phyloP scores from a whole-genome alignment of 2,888 invertebrate genomes.

The Leucophenga montana region DNA sequence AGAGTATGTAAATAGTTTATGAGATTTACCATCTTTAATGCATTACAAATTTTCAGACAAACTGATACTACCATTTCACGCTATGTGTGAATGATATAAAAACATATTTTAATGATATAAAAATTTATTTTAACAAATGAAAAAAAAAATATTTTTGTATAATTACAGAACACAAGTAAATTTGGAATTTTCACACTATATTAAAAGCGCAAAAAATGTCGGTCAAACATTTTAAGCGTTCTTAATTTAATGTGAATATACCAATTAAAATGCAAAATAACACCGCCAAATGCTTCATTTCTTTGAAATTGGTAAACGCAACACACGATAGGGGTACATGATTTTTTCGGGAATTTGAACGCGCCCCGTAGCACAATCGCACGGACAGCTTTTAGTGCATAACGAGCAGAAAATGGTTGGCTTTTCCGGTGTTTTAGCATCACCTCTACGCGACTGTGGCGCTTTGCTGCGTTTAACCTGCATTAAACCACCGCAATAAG shows the following conservation, averaged over 20 bases:
- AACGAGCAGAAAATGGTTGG: not conserved
- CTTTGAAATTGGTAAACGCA: not conserved
- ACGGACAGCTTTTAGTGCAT: not conserved
- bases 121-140: not conserved
- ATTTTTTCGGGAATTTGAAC: constrained; percentile 2
- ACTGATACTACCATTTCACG: no score
- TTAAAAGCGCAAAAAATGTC: not conserved
- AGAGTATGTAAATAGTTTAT: no score
- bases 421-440: not conserved
- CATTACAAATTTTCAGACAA: no score
- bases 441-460: no score
- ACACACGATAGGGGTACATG: not conserved
- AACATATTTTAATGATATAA: no score
- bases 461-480: no score
- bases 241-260: not conserved
- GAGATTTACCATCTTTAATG: no score
- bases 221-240: not conserved
- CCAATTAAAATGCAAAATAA: not conserved
- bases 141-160: not conserved
- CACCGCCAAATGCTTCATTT: not conserved
- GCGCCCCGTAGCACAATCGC: not conserved
- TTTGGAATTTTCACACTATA: not conserved
- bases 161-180: not conserved
- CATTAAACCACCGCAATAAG: constrained; percentile 3
- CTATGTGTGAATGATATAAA: no score